Percentiles rank a stretch among this genome's conserved stretches.
phyloP scores from a whole-genome alignment of 2,888 invertebrate species.

The Dicycla oo region DNA sequence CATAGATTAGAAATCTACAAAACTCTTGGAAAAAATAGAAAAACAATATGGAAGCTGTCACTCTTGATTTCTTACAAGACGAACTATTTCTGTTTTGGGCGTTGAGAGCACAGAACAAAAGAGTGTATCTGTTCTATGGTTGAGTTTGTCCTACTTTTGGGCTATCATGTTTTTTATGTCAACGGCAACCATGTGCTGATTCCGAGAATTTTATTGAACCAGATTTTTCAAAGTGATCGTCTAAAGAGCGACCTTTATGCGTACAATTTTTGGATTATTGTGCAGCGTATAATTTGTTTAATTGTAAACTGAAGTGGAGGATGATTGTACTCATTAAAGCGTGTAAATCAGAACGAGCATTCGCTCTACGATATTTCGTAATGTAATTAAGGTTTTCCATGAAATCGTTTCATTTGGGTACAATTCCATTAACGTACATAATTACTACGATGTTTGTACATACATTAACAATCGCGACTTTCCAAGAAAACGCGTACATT shows the following conservation, averaged over 20 bases:
- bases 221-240: conserved; percentile 22
- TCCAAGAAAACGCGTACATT: conserved; percentile 47
- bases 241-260: not conserved
- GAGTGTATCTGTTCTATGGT: too few relatives aligned
- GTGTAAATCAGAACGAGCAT: conserved; percentile 25
- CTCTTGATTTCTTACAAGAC: conserved; percentile 23
- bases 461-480: conserved; percentile 37
- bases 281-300: conserved; percentile 11
- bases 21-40: conserved; percentile 1
- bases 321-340: conserved; percentile 33
- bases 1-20: not conserved
- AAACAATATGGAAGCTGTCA: conserved; percentile 18
- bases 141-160: conserved; percentile 31
- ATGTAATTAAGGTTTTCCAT: conserved; percentile 38
- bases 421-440: conserved; percentile 34
- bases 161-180: conserved; percentile 20
- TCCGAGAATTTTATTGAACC: conserved; percentile 38
- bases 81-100: conserved; percentile 29
- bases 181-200: conserved; percentile 11
- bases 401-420: conserved; percentile 40
- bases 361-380: conserved; percentile 33
- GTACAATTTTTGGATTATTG: not conserved
- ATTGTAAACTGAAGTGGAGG: conserved; percentile 2
- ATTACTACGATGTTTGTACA: conserved; percentile 42
- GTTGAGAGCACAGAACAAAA: too few relatives aligned